A percentile compares a stretch with the other conserved stretches of the same genome.
Evolutionary conservation across 2,797 vertebrate genomes (phyloP).

Genomic region (Novumbra hubbsi): DNA sequence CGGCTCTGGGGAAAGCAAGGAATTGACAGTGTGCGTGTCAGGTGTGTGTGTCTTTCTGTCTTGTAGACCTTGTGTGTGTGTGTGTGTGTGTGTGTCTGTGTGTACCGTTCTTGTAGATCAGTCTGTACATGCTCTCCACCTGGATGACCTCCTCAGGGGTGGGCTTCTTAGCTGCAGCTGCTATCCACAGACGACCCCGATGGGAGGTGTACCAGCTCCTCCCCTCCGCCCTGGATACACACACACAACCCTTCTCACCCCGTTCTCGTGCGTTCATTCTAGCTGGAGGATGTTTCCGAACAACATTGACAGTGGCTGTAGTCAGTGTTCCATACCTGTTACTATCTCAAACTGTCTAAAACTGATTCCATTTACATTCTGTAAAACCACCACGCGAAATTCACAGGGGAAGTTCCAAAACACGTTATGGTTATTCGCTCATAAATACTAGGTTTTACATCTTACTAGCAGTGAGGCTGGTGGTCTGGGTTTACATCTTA

Average conservation of each 20-base stretch:
- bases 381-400: too few relatives aligned
- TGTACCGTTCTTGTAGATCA: constrained; percentile 81
- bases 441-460: too few relatives aligned
- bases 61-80: not conserved
- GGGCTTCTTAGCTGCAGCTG: constrained; percentile 89
- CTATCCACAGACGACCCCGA: constrained; percentile 93
- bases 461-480: too few relatives aligned
- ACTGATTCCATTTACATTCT: too few relatives aligned
- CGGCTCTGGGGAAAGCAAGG: constrained; percentile 67
- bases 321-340: too few relatives aligned
- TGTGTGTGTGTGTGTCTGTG: not conserved
- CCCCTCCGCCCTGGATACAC: constrained; percentile 85
- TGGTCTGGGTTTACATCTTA: too few relatives aligned
- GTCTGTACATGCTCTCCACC: constrained; percentile 82
- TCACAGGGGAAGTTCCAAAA: not conserved
- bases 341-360: too few relatives aligned
- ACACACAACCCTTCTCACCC: constrained; percentile 7
- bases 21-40: not conserved
- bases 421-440: too few relatives aligned
- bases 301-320: not conserved
- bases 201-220: constrained; percentile 95
- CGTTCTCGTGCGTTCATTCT: too few relatives aligned
- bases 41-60: not conserved
- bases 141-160: constrained; percentile 86
- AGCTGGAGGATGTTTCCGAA: not conserved